Evolutionary conservation across 2,888 invertebrate genomes (phyloP), one percentile per base, ranked within the genome.

Genomic region (Agrilus cyanescens): DNA sequence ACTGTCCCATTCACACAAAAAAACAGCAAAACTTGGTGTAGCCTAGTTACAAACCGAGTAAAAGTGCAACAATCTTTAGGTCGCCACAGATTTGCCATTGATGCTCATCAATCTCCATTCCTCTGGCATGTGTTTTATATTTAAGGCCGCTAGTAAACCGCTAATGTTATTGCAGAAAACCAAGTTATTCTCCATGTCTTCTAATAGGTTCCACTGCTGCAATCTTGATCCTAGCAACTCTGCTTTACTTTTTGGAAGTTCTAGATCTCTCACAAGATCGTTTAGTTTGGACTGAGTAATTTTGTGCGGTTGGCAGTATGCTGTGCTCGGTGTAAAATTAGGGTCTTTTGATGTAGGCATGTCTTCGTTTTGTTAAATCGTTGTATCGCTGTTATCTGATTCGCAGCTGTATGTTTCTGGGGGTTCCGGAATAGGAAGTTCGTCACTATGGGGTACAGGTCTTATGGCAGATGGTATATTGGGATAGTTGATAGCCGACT

Each of bases 1-100:
- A 52, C 43, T 46, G 40, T 39, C 50, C 45, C 48, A 56, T 33
- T 55, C 53, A 42, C 46, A 45, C n/a, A n/a, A 49, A 29, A 31
- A 43, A 47, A 38, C 43, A 47, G 33, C 41, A 38, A 30, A 32
- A 48, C 25, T 46, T 48, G 12, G 46, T 46, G 36, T 46, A 52
- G 12, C 52, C 54, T n/a, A 32, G 37, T 32, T 55, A 49, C 25
- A 44, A 40, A 12, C 50, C 50, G 6, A 48, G 40, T 12, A 56
- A 39, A 32, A 51, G 34, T 12, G 37, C 20, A 13, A 48, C 34
- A 25, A 51, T 42, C 18, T 43, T 32, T 37, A 47, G 38, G 34
- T 45, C 45, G 29, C 38, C 44, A 42, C 46, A 50, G 34, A 52
- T 29, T 29, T 44, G 34, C 47, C 50, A 48, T 33, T n/a, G n/a